Evolutionary conservation across 2,113 vertebrate genomes (phyloP), one percentile per base, ranked within the genome.

Genomic region (Apus apus): DNA sequence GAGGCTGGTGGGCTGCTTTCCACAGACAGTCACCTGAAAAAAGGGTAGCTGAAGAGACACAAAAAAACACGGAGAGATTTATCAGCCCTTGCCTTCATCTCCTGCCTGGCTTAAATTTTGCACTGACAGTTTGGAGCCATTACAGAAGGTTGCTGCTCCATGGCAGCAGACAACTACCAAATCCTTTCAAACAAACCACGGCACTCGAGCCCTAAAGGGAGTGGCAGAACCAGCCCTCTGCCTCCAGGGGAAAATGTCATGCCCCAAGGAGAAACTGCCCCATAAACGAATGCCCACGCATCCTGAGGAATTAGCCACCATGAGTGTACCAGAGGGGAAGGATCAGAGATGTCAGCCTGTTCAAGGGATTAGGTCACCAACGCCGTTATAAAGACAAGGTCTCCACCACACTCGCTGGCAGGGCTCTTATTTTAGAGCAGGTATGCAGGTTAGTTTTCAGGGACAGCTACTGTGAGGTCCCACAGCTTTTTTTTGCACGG

Each of bases 201-300:
- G 27, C 82, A 75, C 67, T 51, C 64, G 21, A 89, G 80, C 19
- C 60, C 2, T 0, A 10, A 8, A 71, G 67, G 70, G 91, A 95
- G 83, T 6, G 70, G 86, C 27, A 60, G 89, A 80, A 88, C 46
- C 13, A 89, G 74, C 83, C 94, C 84, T 78, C 22, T 43, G 93
- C 84, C 83, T 84, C 43, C 51, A 18, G 62, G 77, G 72, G 56
- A 68, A 78, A 73, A 94, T 79, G 82, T 90, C 92, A 46, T 20
- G 74, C 53, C 91, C 87, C 74, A 51, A 88, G 89, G 93, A 85
- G 90, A 94, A 94, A 85, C 87, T 80, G 94, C 79, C 93, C 95
- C 58, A 9, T 54, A 40, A 67, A 26, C 16, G 3, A 43, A 48
- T 92, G 93, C 83, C 94, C 95, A 94, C 82, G 32, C 88, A 93